Base-by-base conservation (phyloP, 2,888 invertebrate species). In the Brachypterus glaber region DNA sequence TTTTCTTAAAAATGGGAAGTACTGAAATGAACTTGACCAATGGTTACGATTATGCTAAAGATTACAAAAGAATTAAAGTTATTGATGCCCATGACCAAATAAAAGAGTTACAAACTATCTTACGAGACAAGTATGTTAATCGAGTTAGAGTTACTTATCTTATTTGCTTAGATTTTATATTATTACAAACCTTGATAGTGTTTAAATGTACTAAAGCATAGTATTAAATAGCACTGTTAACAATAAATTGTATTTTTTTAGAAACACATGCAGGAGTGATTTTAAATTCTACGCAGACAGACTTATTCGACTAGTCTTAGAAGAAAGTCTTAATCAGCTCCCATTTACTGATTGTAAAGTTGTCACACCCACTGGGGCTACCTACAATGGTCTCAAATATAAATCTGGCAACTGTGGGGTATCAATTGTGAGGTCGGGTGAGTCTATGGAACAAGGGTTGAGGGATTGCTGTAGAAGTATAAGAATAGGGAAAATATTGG, bases 261-360 rank as follows among this genome's bases (percentile, higher is more conserved):
- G 96, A 63, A 87, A 85, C 53, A 96, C 95, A 15, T 72, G 82
- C 2, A 74, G 93, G 50, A 91, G 87, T 69, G 97, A 98, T 66
- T 98, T 98, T 63, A 95, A 97, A 62, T 98, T 98, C 68, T 96
- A 91, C 65, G 97, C 97, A 0, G 98, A 98, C 65, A 81, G 98
- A 47, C 69, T 98, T 64, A 98, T 98, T 57, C 80, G 98, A 2
- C 71, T 98, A 24, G 95, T 98, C 1, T 95, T 98, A 44, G 98
- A 98, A 62, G 97, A 97, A 64, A 96, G 96, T 46, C 70, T 98
- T 17, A 98, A 98, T 67, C 93, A 93, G 60, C 69, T 96, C 37
- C 97, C 98, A 0, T 97, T 95, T 61, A 82, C 86, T 0, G 83
- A 88, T 63, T 86, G 86, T 58, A 79, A 82, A 49, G 87, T 98